These are phyloP conservation scores for Zhuqinia jingwanae DNA, from an alignment of 2,888 invertebrate species.

Conservation along the genomic window DNA sequence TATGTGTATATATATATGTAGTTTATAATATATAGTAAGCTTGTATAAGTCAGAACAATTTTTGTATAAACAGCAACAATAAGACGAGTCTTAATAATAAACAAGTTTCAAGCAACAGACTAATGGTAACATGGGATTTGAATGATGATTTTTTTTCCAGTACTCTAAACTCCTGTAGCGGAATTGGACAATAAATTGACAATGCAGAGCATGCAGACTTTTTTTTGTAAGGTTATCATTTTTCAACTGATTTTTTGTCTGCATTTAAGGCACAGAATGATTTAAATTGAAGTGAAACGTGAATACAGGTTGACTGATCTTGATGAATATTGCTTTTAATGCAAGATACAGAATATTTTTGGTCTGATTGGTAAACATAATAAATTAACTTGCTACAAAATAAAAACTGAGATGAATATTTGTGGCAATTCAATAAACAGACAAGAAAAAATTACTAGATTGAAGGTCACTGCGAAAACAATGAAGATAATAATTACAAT, in stretches of 20 bases:
- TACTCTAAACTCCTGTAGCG: too few relatives aligned
- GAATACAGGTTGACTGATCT: neutral
- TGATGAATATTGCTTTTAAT: neutral
- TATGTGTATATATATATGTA: too few relatives aligned
- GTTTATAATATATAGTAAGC: too few relatives aligned
- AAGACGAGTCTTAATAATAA: neutral
- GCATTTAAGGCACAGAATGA: conserved; percentile 19
- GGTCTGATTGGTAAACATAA: neutral
- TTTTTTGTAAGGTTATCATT: neutral
- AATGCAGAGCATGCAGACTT: too few relatives aligned
- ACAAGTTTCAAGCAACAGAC: neutral
- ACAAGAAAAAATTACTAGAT: neutral
- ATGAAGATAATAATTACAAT: neutral
- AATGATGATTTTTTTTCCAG: too few relatives aligned
- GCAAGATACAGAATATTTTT: neutral
- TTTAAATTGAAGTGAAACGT: neutral
- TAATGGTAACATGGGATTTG: conserved; percentile 9
- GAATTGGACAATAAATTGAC: too few relatives aligned
- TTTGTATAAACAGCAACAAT: neutral
- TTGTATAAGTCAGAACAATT: conserved; percentile 1
- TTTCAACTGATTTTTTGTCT: neutral
- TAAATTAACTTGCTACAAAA: neutral
- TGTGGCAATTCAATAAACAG: neutral
- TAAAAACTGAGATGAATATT: conserved; percentile 3
- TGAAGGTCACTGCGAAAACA: neutral